These are phyloP conservation scores for Lochmaea capreae DNA, from an alignment of 2,888 invertebrate genomes.

Conservation along the genomic window DNA sequence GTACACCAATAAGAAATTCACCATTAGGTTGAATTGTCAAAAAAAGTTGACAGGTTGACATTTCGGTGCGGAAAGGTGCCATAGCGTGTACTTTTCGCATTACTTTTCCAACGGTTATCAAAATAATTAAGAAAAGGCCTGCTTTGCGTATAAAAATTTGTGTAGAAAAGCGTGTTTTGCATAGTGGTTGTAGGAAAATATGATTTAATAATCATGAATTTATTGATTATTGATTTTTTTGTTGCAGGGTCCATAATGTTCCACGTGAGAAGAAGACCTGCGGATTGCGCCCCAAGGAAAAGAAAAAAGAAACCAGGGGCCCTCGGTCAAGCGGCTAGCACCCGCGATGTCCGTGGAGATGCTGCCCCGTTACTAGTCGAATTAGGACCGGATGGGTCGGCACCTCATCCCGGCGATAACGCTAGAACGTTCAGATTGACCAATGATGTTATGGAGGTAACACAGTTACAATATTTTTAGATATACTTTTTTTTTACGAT, in stretches of 20 bases:
- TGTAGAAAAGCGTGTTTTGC: too few species aligned
- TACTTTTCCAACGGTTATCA: too few species aligned
- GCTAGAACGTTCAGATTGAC: slow-evolving; percentile 73
- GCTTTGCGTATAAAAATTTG: too few species aligned
- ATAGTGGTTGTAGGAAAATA: too few species aligned
- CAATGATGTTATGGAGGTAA: slow-evolving; percentile 76
- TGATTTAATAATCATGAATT: not conserved
- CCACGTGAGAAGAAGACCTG: slow-evolving; percentile 92
- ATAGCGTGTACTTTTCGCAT: too few species aligned
- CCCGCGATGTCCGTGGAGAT: slow-evolving; percentile 69
- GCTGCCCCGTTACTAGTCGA: slow-evolving; percentile 82
- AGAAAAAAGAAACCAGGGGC: slow-evolving; percentile 83
- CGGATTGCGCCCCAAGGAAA: slow-evolving; percentile 89
- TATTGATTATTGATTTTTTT: slow-evolving; percentile 48
- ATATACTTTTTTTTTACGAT: too few species aligned
- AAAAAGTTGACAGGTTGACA: too few species aligned
- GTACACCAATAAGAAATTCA: too few species aligned
- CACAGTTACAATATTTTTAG: slow-evolving; percentile 4
- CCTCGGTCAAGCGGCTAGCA: slow-evolving; percentile 64
- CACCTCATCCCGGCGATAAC: slow-evolving; percentile 71
- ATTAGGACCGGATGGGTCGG: slow-evolving; percentile 83
- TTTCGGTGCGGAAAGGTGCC: too few species aligned
- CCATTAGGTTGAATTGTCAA: too few species aligned
- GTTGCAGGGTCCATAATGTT: slow-evolving; percentile 94
- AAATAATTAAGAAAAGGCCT: too few species aligned